Evolutionary conservation across 2,888 invertebrate genomes (phyloP).

Genomic region (Hypomecis punctinalis): DNA sequence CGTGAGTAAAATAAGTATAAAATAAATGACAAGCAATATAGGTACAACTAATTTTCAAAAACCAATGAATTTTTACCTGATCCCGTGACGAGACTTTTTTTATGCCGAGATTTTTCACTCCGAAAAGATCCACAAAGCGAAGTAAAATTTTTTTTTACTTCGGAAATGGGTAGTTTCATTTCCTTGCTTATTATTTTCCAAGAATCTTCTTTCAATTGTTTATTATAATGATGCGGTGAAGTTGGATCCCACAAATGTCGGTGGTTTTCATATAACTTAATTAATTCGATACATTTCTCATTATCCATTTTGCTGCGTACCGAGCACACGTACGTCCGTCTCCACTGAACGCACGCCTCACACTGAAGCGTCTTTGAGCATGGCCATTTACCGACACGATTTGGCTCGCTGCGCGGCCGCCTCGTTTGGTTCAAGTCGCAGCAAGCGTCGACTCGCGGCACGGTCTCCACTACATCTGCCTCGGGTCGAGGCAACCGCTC

Average conservation of each 20-base stretch:
- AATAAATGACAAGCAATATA: no score
- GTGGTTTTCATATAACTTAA: slow-evolving; percentile 32
- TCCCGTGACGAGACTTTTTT: no score
- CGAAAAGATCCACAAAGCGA: no score
- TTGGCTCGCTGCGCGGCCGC: neutral
- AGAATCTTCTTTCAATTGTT: slow-evolving; percentile 1
- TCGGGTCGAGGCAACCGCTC: no score
- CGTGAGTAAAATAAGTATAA: no score
- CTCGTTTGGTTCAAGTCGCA: neutral
- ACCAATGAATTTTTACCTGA: no score
- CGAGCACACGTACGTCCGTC: slow-evolving; percentile 29
- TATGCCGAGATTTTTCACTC: no score
- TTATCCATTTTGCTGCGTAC: slow-evolving; percentile 31
- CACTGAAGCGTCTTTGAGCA: slow-evolving; percentile 26
- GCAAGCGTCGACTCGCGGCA: neutral
- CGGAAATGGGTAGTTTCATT: neutral
- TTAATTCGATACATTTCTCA: slow-evolving; percentile 37
- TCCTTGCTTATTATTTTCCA: neutral
- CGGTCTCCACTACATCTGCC: slow-evolving; percentile 3
- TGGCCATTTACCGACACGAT: slow-evolving; percentile 24
- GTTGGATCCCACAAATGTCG: slow-evolving; percentile 5
- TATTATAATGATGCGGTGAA: neutral
- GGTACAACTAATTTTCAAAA: no score
- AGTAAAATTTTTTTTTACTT: neutral
- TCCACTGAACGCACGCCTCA: slow-evolving; percentile 15